Conservation (phyloP, 2,888 invertebrate genomes). For the Pherbina coryleti region DNA sequence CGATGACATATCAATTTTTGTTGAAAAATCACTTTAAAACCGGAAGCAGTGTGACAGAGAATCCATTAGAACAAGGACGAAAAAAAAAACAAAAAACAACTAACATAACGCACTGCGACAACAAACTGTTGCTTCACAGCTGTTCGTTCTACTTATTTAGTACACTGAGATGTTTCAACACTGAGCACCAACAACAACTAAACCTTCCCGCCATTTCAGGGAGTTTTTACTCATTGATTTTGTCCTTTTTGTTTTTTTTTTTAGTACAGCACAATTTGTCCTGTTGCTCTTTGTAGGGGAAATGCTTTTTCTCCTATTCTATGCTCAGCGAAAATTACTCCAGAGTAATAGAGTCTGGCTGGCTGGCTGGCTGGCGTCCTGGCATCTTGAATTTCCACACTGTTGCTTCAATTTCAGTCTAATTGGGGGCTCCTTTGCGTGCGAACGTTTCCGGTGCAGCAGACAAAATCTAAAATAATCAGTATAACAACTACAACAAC, state of each 20-base stretch:
- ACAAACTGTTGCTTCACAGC: slow-evolving; percentile 38
- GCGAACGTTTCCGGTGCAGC: slow-evolving; percentile 28
- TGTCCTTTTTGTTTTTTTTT: neutral
- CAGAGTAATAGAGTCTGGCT: neutral
- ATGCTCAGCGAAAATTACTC: neutral
- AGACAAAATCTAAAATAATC: neutral
- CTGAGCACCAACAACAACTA: too few species aligned
- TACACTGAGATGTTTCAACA: neutral
- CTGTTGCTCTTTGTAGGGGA: slow-evolving; percentile 30
- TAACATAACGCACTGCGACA: neutral
- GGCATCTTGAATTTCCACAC: slow-evolving; percentile 24
- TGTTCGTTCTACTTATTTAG: slow-evolving; percentile 5
- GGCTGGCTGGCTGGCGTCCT: neutral
- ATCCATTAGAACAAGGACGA: neutral
- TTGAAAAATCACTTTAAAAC: slow-evolving; percentile 9
- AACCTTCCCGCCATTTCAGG: neutral
- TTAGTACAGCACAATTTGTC: neutral
- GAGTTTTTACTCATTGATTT: neutral
- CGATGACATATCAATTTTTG: neutral
- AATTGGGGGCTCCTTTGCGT: slow-evolving; percentile 20
- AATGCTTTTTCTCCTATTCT: neutral
- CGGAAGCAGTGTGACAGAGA: neutral
- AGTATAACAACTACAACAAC: neutral
- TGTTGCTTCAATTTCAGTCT: slow-evolving; percentile 37
- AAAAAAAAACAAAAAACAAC: neutral